phyloP scores from a whole-genome alignment of 2,888 invertebrate species.

The Andrena camellia region DNA sequence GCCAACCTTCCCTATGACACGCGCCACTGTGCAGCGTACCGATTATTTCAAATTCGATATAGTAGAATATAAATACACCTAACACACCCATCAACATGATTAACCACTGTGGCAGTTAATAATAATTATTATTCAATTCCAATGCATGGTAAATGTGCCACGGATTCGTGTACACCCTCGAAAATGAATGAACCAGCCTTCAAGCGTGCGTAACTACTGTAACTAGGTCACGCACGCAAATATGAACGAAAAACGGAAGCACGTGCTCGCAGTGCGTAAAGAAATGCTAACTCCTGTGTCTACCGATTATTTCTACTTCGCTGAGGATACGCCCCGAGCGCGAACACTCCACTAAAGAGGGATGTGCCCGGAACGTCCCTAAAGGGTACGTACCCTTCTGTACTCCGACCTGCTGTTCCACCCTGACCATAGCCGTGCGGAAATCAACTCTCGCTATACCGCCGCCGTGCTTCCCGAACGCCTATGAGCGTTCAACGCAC shows the following conservation, averaged over 20 bases:
- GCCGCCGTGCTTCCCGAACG: neutral
- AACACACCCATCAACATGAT: too few relatives aligned
- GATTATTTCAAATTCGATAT: too few relatives aligned
- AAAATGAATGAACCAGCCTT: conserved; percentile 16
- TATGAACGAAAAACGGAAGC: conserved; percentile 10
- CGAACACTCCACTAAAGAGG: conserved; percentile 29
- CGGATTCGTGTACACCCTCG: neutral
- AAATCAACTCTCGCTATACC: neutral
- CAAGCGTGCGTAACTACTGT: neutral
- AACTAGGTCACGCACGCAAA: conserved; percentile 26
- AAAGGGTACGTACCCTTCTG: neutral
- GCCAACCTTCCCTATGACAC: too few relatives aligned
- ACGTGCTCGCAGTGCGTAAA: conserved; percentile 20
- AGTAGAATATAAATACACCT: too few relatives aligned
- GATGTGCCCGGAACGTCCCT: conserved; percentile 4
- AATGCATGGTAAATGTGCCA: too few relatives aligned
- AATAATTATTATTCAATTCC: too few relatives aligned
- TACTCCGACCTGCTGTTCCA: neutral
- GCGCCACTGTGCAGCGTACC: too few relatives aligned
- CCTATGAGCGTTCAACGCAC: neutral
- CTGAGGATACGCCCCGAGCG: conserved; percentile 3
- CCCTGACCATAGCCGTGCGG: neutral
- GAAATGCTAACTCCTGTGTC: conserved; percentile 34
- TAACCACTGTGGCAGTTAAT: too few relatives aligned
- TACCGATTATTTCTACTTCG: conserved; percentile 39